A percentile compares a stretch with the other conserved stretches of the same genome.
Evolutionary conservation across 37 sponge, comb jelly and placozoan genomes (phyloP).

Genomic region (Ianthella basta): DNA sequence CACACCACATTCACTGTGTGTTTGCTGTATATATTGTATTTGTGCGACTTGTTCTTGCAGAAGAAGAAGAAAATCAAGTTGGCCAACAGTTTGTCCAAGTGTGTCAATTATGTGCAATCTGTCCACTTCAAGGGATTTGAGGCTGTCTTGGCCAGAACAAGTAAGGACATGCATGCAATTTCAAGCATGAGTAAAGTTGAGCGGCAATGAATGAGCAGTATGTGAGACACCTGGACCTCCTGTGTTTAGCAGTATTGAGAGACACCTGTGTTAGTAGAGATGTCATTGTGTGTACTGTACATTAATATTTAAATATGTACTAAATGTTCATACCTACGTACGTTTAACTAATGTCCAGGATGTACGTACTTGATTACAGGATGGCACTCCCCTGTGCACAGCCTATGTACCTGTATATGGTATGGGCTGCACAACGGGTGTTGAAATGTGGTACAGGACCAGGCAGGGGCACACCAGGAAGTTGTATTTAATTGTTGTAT

Average conservation of each 20-base stretch:
- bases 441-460: too few species aligned
- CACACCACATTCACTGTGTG: background rate
- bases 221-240: background rate
- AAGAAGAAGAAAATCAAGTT: conserved; percentile 71
- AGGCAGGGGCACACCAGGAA: too few species aligned
- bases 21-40: background rate
- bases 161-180: background rate
- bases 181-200: background rate
- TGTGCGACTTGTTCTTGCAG: conserved; percentile 13
- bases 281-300: too few species aligned
- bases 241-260: background rate
- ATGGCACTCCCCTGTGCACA: too few species aligned
- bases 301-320: too few species aligned
- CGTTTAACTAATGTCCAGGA: too few species aligned
- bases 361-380: too few species aligned
- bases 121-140: conserved; percentile 73
- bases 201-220: background rate
- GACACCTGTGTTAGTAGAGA: too few species aligned
- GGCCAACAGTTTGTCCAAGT: conserved; percentile 56
- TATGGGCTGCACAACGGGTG: too few species aligned
- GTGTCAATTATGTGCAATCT: conserved; percentile 84
- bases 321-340: too few species aligned
- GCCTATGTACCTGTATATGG: too few species aligned
- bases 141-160: background rate
- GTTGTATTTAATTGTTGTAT: too few species aligned